A percentile compares a stretch with the other conserved stretches of the same genome.
Evolutionary conservation across 1,140 invertebrate genomes (phyloP).

Genomic region (Trichonephila clavipes): DNA sequence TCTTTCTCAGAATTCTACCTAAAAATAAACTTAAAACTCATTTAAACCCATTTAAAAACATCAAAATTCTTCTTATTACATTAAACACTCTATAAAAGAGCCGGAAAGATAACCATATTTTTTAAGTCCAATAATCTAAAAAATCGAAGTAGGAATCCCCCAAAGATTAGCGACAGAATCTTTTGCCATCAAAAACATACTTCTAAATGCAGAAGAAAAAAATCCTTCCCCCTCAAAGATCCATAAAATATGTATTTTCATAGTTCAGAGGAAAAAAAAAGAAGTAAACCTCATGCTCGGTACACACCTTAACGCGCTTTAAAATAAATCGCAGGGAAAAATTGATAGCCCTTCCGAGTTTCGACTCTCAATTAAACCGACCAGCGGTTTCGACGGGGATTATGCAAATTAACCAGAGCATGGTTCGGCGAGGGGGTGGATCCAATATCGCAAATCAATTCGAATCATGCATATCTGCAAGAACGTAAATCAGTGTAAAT

Average conservation of each 20-base stretch:
- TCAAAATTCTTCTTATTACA: too few relatives aligned
- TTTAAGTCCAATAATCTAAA: too few relatives aligned
- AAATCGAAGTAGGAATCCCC: too few relatives aligned
- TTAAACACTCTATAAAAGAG: too few relatives aligned
- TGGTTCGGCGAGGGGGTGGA: neutral
- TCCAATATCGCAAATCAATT: slow-evolving; percentile 52
- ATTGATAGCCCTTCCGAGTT: slow-evolving; percentile 22
- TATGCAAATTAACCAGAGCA: slow-evolving; percentile 32
- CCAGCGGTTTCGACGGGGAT: slow-evolving; percentile 22
- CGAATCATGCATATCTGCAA: neutral
- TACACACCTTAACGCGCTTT: neutral
- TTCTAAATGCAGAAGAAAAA: neutral
- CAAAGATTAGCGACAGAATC: too few relatives aligned
- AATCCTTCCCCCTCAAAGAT: neutral
- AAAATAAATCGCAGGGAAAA: slow-evolving; percentile 48
- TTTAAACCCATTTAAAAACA: too few relatives aligned
- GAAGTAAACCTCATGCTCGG: neutral
- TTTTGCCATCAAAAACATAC: too few relatives aligned
- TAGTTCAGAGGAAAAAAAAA: neutral
- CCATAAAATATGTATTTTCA: slow-evolving; percentile 25
- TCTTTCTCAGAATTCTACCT: too few relatives aligned
- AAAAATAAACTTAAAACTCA: too few relatives aligned
- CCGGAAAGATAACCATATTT: too few relatives aligned
- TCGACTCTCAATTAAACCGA: slow-evolving; percentile 38
- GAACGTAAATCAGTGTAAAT: slow-evolving; percentile 38